Conservation (phyloP, 2,888 invertebrate genomes). For the Adelognathus sp. region DNA sequence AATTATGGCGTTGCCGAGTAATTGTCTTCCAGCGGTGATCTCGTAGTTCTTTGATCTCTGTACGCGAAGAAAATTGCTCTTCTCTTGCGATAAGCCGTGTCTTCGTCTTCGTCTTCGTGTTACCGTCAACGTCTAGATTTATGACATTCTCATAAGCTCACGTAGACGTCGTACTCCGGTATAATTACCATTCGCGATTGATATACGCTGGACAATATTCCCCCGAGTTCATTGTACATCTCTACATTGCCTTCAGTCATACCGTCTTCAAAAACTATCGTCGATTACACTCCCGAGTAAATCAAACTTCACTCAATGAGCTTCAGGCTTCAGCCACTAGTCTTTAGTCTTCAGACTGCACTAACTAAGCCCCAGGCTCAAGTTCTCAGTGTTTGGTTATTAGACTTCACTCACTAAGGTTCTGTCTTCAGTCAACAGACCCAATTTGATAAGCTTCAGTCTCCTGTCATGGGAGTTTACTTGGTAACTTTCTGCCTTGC, state of each 20-base stretch:
- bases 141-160: conserved; percentile 39
- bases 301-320: background rate
- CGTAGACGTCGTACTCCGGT: background rate
- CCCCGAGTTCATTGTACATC: background rate
- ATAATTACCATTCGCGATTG: conserved; percentile 2
- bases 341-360: too few species aligned
- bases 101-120: background rate
- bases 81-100: conserved; percentile 6
- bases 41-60: conserved; percentile 47
- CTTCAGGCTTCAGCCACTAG: too few species aligned
- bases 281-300: too few species aligned
- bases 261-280: background rate
- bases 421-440: too few species aligned
- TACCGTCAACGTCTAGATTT: conserved; percentile 31
- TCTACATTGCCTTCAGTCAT: too few species aligned
- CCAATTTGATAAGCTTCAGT: too few species aligned
- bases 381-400: too few species aligned
- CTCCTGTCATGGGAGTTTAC: too few species aligned
- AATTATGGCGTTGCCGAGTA: conserved; percentile 58
- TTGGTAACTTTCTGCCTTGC: too few species aligned
- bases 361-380: too few species aligned
- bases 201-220: background rate
- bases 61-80: conserved; percentile 50
- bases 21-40: too few species aligned
- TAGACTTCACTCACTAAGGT: too few species aligned